Conservation (phyloP, 2,113 vertebrate species). For the Nycticebus coucang region DNA sequence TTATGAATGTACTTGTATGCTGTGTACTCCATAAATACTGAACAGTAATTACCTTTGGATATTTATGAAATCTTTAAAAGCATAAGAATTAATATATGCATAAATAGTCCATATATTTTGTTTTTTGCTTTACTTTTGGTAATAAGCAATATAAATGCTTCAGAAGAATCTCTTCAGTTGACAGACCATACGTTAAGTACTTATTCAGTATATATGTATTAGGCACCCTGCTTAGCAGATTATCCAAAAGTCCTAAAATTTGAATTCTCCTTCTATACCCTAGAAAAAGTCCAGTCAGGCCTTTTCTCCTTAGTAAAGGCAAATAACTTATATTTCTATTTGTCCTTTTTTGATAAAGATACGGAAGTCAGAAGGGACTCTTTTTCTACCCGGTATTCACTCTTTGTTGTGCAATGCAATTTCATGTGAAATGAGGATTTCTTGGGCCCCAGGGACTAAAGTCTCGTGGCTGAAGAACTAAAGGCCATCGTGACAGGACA, state of each 20-base stretch:
- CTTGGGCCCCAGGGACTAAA: not conserved
- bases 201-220: not conserved
- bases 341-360: not conserved
- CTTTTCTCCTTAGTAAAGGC: not conserved
- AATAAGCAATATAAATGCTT: not conserved
- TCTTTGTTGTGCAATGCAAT: not conserved
- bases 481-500: not conserved
- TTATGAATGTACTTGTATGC: conserved; percentile 4
- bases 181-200: not conserved
- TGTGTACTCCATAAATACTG: not conserved
- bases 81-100: not conserved
- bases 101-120: not conserved
- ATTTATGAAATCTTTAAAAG: conserved; percentile 33
- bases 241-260: not conserved
- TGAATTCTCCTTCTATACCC: not conserved
- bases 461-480: not conserved
- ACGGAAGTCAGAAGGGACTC: not conserved
- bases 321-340: not conserved
- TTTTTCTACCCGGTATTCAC: not conserved
- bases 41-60: not conserved
- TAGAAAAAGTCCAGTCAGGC: not conserved
- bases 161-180: not conserved
- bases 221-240: not conserved
- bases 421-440: not conserved
- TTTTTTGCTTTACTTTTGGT: not conserved